These are phyloP conservation scores for Myotis davidii DNA, from an alignment of 2,113 vertebrate genomes.

Conservation along the genomic window DNA sequence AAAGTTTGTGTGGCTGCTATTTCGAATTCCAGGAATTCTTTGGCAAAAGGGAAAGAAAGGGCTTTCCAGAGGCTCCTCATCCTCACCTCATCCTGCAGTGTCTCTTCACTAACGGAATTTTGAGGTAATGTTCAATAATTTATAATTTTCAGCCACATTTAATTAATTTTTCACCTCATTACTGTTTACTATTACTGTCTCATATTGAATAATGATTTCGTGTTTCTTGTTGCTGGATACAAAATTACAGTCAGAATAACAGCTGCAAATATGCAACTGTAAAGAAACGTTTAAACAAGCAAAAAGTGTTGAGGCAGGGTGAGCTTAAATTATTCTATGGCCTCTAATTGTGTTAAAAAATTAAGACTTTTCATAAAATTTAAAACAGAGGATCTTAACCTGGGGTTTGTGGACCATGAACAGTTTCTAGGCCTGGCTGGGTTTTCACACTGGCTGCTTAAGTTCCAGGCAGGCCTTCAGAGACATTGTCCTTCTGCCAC, in stretches of 20 bases:
- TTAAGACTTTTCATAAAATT: constrained; percentile 48
- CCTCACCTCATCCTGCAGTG: background rate
- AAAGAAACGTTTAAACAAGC: constrained; percentile 23
- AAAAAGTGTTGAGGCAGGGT: background rate
- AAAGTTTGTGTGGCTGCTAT: background rate
- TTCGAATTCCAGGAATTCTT: background rate
- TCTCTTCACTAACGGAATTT: constrained; percentile 29
- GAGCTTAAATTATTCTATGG: background rate
- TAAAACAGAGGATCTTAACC: background rate
- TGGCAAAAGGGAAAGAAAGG: background rate
- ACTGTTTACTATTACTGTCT: constrained; percentile 55
- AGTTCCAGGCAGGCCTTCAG: too few relatives aligned
- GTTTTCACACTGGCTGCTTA: too few relatives aligned
- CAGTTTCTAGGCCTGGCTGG: too few relatives aligned
- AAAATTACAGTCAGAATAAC: background rate
- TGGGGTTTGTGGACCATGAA: background rate
- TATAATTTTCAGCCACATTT: constrained; percentile 72
- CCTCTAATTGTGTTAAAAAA: background rate
- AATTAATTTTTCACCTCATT: constrained; percentile 74
- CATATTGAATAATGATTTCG: constrained; percentile 60
- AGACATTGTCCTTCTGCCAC: too few relatives aligned
- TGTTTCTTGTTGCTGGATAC: constrained; percentile 32
- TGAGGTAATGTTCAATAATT: constrained; percentile 57
- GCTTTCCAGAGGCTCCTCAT: background rate
- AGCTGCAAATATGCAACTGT: background rate